Base-by-base conservation (phyloP, 2,797 vertebrate genomes). In the Heteromormyrus szaboi region DNA sequence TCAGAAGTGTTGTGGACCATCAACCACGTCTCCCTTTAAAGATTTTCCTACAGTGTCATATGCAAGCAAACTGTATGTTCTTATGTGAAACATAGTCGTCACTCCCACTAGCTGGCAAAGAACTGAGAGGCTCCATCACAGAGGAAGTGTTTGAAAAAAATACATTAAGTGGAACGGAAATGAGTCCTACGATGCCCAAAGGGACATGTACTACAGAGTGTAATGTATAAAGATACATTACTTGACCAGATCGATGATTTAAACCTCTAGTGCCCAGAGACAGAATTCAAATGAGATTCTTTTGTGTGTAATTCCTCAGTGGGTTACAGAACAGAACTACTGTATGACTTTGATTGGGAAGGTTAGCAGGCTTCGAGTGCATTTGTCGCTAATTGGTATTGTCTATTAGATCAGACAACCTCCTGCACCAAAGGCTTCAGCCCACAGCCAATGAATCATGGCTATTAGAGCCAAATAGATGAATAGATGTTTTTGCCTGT, bases 261-360 rank as follows among this genome's bases (percentile, higher is more conserved):
- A 48, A 85, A 85, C 81, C 44, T 51, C 81, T n/a, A 48, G 22
- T 85, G 48, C 44, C 46, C 81, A 85, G n/a, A 85, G 48, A 51
- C 12, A 51, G 81, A 85, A 85, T 85, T 85, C 48, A 79, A 79
- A 79, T 79, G 72, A 79, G 72, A 79, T 79, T 44, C 72, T 79
- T 41, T 79, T 41, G 72, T 79, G 37, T 44, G 17, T 79, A 79
- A 79, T 79, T 37, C 72, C 72, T 79, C 72, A 19, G 37, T 2
- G 17, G 17, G 17, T 44, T 79, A 72, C 72, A 79, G 37, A 41
- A 44, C 65, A 84, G n/a, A 51, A 84, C 9, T 14, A 12, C 22
- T 11, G 46, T 50, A 22, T 50, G 46, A 6, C 81, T 84, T 84
- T 50, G 46, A 48, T 44, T 84, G 41, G 81, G 81, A 48, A 84